Evolutionary conservation across 2,113 vertebrate genomes (phyloP).

Genomic region (Elanoides forficatus): DNA sequence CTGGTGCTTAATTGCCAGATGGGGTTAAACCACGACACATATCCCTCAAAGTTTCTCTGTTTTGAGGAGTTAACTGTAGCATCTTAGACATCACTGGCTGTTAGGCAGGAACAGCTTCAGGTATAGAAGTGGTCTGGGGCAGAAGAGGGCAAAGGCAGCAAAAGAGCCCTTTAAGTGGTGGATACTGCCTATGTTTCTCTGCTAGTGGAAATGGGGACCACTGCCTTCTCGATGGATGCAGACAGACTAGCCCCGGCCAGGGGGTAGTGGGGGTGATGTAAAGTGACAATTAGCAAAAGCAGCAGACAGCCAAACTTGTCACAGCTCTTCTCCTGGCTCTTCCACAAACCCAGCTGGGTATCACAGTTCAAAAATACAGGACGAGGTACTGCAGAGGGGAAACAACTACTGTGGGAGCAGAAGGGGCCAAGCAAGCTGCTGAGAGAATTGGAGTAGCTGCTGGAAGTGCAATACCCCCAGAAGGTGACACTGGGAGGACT

Average conservation of each 20-base stretch:
- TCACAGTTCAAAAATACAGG: not conserved
- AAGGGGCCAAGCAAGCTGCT: not conserved
- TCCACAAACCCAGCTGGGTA: not conserved
- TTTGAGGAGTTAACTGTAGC: not conserved
- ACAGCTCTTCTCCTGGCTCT: not conserved
- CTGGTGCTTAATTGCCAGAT: too few relatives aligned
- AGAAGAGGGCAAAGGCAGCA: not conserved
- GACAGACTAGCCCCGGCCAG: not conserved
- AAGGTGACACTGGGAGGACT: not conserved
- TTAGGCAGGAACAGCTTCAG: not conserved
- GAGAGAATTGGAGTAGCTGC: not conserved
- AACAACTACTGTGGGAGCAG: not conserved
- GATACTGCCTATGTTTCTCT: not conserved
- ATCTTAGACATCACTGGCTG: not conserved
- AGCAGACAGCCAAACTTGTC: not conserved
- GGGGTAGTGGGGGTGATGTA: rapidly evolving
- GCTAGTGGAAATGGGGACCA: not conserved
- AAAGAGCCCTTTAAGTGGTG: not conserved
- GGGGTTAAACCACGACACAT: too few relatives aligned
- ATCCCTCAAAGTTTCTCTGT: not conserved
- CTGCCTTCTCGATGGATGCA: not conserved
- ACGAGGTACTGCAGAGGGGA: not conserved
- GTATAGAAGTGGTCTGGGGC: rapidly evolving
- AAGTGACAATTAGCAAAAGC: not conserved
- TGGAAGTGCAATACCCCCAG: not conserved